Conservation (phyloP, 1,140 invertebrate genomes). For the Rhagoletis zephyria region DNA sequence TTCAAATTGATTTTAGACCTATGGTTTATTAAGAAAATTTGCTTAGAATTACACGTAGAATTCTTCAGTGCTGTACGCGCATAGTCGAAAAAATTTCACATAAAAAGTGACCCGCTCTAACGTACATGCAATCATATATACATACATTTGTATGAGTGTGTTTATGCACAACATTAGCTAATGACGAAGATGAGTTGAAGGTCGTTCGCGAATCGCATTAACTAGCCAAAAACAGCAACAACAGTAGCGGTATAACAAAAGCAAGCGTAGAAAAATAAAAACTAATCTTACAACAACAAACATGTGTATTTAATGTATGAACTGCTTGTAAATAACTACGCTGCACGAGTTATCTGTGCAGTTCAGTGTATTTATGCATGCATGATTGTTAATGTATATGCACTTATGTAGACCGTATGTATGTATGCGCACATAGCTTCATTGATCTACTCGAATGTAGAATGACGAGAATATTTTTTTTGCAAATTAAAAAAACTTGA, state of each 20-base stretch:
- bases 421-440: no score
- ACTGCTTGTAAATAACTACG: constrained; percentile 14
- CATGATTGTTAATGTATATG: neutral
- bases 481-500: neutral
- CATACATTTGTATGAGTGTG: neutral
- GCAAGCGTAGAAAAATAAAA: neutral
- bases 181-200: constrained; percentile 54
- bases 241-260: neutral
- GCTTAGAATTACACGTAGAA: no score
- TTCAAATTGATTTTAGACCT: no score
- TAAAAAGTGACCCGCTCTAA: no score
- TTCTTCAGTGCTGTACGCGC: no score
- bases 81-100: no score
- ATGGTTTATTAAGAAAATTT: no score
- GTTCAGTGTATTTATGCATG: neutral
- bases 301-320: neutral
- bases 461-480: neutral
- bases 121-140: no score
- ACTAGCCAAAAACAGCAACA: constrained; percentile 25
- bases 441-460: no score
- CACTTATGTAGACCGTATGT: neutral
- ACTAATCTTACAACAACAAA: neutral
- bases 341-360: constrained; percentile 22
- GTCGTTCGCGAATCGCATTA: constrained; percentile 36
- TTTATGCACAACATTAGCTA: constrained; percentile 45